A percentile compares a stretch with the other conserved stretches of the same genome.
phyloP scores from a whole-genome alignment of 2,797 vertebrate species.

The Lutjanus campechanus region DNA sequence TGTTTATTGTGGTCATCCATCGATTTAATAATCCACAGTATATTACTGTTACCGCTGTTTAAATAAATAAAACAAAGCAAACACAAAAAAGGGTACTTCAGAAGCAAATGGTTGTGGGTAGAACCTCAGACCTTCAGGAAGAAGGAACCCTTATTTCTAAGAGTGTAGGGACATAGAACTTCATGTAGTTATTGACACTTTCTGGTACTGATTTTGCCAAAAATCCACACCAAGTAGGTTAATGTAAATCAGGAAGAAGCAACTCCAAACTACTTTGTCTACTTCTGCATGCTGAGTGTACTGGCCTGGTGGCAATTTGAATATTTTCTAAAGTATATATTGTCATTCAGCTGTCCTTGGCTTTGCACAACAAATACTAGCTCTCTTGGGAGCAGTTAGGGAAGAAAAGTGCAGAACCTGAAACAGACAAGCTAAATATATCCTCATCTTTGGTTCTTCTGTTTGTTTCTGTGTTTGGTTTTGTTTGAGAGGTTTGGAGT shows the following conservation, averaged over 20 bases:
- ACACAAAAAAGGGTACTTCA: no score
- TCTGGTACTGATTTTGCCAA: constrained; percentile 12
- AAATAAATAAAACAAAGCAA: no score
- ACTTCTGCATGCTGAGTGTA: neutral
- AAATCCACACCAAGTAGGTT: constrained; percentile 3
- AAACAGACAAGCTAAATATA: constrained; percentile 26
- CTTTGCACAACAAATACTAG: constrained; percentile 33
- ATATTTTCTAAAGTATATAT: constrained; percentile 7
- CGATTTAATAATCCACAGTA: no score
- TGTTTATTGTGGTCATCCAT: no score
- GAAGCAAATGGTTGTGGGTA: no score
- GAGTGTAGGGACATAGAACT: neutral
- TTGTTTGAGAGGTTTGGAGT: constrained; percentile 16
- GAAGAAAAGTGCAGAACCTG: constrained; percentile 38
- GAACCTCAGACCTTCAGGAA: no score
- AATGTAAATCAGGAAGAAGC: constrained; percentile 1
- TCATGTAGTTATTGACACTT: neutral
- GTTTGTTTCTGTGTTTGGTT: constrained; percentile 11
- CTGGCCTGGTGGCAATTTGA: constrained; percentile 12
- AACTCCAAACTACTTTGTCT: constrained; percentile 4
- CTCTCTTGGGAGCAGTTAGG: constrained; percentile 34
- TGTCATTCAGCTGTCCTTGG: constrained; percentile 51
- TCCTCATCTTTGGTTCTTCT: constrained; percentile 11
- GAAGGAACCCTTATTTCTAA: no score
- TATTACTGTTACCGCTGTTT: no score